phyloP scores from a whole-genome alignment of 2,797 vertebrate species.

The Nannoperca obscura region DNA sequence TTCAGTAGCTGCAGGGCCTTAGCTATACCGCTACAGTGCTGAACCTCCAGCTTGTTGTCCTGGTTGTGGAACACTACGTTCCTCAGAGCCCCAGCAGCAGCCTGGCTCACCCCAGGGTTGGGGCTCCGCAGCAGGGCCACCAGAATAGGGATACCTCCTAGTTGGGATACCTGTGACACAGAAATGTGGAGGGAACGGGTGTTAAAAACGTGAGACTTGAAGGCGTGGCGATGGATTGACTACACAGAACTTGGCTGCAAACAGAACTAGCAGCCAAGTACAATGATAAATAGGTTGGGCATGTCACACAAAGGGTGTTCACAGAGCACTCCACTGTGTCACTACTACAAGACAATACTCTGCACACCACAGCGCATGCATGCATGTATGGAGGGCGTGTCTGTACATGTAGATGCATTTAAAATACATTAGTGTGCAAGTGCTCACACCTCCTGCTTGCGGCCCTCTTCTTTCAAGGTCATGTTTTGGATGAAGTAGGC shows the following conservation, averaged over 20 bases:
- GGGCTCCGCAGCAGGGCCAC: constrained; percentile 87
- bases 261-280: constrained; percentile 1
- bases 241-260: not conserved
- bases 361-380: not conserved
- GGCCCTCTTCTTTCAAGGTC: constrained; percentile 89
- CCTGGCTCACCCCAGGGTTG: constrained; percentile 85
- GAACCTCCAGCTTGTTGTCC: constrained; percentile 89
- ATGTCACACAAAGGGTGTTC: constrained; percentile 29
- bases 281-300: not conserved
- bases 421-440: not conserved
- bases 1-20: constrained; percentile 88
- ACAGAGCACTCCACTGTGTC: not conserved
- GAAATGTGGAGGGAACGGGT: not conserved
- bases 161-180: constrained; percentile 83
- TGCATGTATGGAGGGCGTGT: not conserved
- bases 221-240: not conserved
- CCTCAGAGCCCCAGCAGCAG: constrained; percentile 89
- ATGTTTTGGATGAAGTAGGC: constrained; percentile 92
- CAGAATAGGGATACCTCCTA: constrained; percentile 88
- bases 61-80: constrained; percentile 91
- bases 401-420: not conserved
- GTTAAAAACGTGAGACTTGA: not conserved
- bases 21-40: constrained; percentile 86
- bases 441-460: constrained; percentile 89
- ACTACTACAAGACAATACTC: not conserved